Percentiles rank a stretch among this genome's conserved stretches.
Evolutionary conservation across 2,888 invertebrate genomes (phyloP).

Genomic region (Spilarctia lutea): DNA sequence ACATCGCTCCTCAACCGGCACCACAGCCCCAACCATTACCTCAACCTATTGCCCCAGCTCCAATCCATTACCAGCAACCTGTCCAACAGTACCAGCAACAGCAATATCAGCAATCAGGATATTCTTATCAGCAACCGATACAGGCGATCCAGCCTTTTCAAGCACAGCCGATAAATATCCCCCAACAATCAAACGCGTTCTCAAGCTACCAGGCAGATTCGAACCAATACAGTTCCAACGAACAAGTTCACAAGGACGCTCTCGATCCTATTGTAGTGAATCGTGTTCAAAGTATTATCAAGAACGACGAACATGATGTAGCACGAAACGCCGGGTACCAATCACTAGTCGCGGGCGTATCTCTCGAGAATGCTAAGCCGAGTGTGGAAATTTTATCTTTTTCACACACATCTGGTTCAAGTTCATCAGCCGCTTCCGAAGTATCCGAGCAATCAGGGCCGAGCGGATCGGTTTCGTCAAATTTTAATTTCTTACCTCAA

Average conservation of each 20-base stretch:
- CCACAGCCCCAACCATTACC: constrained; percentile 40
- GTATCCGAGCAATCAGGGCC: constrained; percentile 31
- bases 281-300: constrained; percentile 75
- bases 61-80: constrained; percentile 29
- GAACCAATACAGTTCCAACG: constrained; percentile 67
- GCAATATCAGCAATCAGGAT: constrained; percentile 45
- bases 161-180: constrained; percentile 52
- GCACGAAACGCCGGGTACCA: constrained; percentile 75
- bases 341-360: constrained; percentile 78
- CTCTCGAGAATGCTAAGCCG: constrained; percentile 74
- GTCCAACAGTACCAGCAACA: constrained; percentile 28
- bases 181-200: constrained; percentile 52
- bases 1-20: constrained; percentile 39
- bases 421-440: constrained; percentile 33
- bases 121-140: constrained; percentile 43
- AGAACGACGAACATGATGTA: constrained; percentile 75
- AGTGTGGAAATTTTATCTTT: constrained; percentile 81
- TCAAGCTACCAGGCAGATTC: constrained; percentile 79
- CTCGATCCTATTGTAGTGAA: constrained; percentile 74
- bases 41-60: constrained; percentile 24
- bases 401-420: constrained; percentile 67
- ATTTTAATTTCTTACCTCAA: constrained; percentile 71
- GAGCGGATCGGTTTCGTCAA: constrained; percentile 50
- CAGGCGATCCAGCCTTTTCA: constrained; percentile 53
- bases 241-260: constrained; percentile 64